Evolutionary conservation across 1,140 invertebrate genomes (phyloP).

Genomic region (Paramacrobiotus metropolitanus): DNA sequence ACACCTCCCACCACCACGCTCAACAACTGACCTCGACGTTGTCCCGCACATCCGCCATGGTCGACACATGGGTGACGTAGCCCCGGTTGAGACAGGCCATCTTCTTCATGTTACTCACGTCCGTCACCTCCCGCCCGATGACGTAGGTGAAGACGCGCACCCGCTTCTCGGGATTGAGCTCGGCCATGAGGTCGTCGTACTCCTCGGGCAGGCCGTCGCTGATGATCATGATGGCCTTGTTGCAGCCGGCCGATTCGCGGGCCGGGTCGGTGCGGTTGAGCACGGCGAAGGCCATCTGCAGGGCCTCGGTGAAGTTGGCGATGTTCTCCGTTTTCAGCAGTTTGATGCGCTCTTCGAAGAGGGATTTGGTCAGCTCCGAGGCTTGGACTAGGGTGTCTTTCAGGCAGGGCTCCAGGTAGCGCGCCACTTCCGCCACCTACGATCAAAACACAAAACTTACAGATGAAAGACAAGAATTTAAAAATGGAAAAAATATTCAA

Average conservation of each 20-base stretch:
- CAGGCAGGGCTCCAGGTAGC: constrained; percentile 47
- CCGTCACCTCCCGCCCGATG: constrained; percentile 77
- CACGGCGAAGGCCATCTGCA: constrained; percentile 55
- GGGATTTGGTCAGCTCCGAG: constrained; percentile 32
- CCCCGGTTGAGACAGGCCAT: constrained; percentile 93
- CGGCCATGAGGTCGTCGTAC: constrained; percentile 66
- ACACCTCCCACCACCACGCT: neutral
- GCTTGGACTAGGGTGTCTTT: constrained; percentile 55
- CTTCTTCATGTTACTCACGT: constrained; percentile 70
- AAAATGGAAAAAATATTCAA: no score
- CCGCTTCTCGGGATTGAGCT: constrained; percentile 42
- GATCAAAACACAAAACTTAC: constrained; percentile 9
- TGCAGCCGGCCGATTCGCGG: constrained; percentile 63
- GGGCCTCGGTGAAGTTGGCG: constrained; percentile 74
- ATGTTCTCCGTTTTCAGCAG: constrained; percentile 58
- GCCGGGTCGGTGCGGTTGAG: constrained; percentile 18
- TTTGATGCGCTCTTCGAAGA: constrained; percentile 46
- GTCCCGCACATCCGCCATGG: constrained; percentile 66
- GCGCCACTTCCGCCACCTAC: constrained; percentile 22
- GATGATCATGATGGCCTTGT: constrained; percentile 93
- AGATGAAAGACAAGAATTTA: no score
- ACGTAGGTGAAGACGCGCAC: constrained; percentile 92
- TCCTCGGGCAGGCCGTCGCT: constrained; percentile 88
- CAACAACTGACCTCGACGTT: constrained; percentile 39
- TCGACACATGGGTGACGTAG: constrained; percentile 75